Evolutionary conservation across 92 coral and sea anemone genomes (phyloP).

Genomic region (Zoanthus sansibaricus): DNA sequence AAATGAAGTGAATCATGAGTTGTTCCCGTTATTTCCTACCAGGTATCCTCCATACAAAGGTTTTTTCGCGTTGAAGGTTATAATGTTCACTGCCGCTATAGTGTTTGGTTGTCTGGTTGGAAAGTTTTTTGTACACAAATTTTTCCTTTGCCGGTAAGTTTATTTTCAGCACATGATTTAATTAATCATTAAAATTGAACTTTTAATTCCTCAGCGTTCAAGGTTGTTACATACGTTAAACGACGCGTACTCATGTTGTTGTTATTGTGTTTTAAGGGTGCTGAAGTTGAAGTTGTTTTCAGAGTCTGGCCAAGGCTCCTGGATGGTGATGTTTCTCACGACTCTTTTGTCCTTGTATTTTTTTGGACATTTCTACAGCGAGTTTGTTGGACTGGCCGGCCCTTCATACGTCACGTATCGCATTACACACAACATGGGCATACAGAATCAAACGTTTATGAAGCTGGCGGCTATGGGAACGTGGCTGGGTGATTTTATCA

Average conservation of each 20-base stretch:
- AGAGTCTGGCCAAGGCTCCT: constrained; percentile 91
- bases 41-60: constrained; percentile 85
- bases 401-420: constrained; percentile 69
- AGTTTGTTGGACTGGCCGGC: constrained; percentile 75
- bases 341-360: constrained; percentile 71
- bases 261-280: constrained; percentile 23
- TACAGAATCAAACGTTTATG: constrained; percentile 88
- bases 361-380: constrained; percentile 85
- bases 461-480: constrained; percentile 91
- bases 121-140: constrained; percentile 78
- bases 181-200: no score
- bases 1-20: no score
- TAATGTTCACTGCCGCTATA: constrained; percentile 76
- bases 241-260: not conserved
- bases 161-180: no score
- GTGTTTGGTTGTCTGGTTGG: constrained; percentile 78
- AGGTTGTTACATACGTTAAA: not conserved
- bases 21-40: not conserved
- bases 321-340: constrained; percentile 92
- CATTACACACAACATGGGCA: constrained; percentile 81
- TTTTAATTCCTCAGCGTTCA: no score
- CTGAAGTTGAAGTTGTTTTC: constrained; percentile 81
- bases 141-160: constrained; percentile 74
- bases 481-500: constrained; percentile 93
- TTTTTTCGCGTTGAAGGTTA: constrained; percentile 70